Base-by-base conservation (phyloP, 2,888 invertebrate species). In the Molorchus minor region DNA sequence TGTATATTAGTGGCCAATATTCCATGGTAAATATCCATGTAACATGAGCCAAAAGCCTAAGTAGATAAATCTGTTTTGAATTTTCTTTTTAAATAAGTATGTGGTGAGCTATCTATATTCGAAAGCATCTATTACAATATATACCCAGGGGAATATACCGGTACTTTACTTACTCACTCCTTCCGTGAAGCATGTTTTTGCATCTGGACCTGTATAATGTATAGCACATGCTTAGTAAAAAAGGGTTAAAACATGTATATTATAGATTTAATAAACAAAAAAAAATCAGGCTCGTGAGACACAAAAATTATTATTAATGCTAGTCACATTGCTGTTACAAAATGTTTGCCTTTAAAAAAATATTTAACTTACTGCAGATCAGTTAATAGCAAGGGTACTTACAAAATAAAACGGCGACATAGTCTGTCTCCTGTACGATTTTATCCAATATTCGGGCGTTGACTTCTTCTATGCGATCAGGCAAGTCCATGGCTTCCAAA, bases 381-480 rank as follows among this genome's bases (percentile, higher is more conserved):
- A n/a, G 30, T 15, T 13, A n/a, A 17, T 10, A 19, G 2, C 4
- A 15, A 65, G 64, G 69, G 73, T 83, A 93, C 95, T 94, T 87
- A 95, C 95, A 95, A 84, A 95, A 96, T 75, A 95, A 86, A 71
- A 95, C 95, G 56, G 95, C 95, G 70, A 96, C 94, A 79, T 91
- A 95, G 72, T 94, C 91, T 17, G 94, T 93, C 71, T 95, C 94
- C 80, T 94, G 93, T 66, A 96, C 92, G 75, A 95, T 93, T 83
- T 94, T 95, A 60, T 87, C 86, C 67, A 96, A 84, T 75, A 95
- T 94, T 81, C 93, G 93, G 64, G 93, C 87, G 80, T 96, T 96
- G 52, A 96, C 95, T 85, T 96, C 96, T 85, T 96, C 96, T 81
- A 96, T 96, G 81, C 95, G 87, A 83, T 96, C 95, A 45, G 96